These are phyloP conservation scores for Aurelia coerulea DNA, from an alignment of 30 jellyfish, hydroid and myxozoan genomes.

Conservation along the genomic window DNA sequence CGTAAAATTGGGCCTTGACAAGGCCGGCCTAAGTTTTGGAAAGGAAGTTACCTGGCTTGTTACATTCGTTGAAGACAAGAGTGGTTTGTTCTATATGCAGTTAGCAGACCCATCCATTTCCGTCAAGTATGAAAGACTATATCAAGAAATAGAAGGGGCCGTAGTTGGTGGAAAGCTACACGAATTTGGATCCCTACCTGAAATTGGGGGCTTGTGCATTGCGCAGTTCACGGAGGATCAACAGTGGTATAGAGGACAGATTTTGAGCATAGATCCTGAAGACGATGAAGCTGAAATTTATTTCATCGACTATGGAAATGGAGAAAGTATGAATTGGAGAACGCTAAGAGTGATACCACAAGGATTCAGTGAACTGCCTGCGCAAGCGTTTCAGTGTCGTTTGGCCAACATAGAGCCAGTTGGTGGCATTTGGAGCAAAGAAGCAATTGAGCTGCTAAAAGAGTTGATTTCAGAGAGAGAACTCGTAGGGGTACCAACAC, in stretches of 20 bases:
- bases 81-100: conserved; percentile 83
- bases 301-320: conserved; percentile 87
- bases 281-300: conserved; percentile 73
- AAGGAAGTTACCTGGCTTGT: conserved; percentile 68
- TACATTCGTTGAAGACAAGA: conserved; percentile 69
- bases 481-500: conserved; percentile 77
- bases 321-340: conserved; percentile 56
- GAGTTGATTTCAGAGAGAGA: conserved; percentile 84
- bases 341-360: conserved; percentile 41
- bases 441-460: conserved; percentile 77
- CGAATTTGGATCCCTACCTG: conserved; percentile 14
- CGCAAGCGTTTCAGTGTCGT: conserved; percentile 84
- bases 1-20: conserved; percentile 3
- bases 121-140: conserved; percentile 72
- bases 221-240: conserved; percentile 89
- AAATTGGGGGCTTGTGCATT: conserved; percentile 72
- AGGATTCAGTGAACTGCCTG: conserved; percentile 69
- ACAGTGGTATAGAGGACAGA: conserved; percentile 91
- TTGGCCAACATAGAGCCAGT: conserved; percentile 90
- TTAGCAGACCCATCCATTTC: conserved; percentile 70
- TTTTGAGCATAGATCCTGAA: conserved; percentile 56
- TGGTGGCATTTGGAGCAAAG: conserved; percentile 76
- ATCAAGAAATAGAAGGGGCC: conserved; percentile 62
- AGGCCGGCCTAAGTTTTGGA: conserved; percentile 78
- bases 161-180: conserved; percentile 42